Percentiles rank a stretch among this genome's conserved stretches.
phyloP scores from a whole-genome alignment of 2,888 invertebrate genomes.

The Trisateles emortualis region DNA sequence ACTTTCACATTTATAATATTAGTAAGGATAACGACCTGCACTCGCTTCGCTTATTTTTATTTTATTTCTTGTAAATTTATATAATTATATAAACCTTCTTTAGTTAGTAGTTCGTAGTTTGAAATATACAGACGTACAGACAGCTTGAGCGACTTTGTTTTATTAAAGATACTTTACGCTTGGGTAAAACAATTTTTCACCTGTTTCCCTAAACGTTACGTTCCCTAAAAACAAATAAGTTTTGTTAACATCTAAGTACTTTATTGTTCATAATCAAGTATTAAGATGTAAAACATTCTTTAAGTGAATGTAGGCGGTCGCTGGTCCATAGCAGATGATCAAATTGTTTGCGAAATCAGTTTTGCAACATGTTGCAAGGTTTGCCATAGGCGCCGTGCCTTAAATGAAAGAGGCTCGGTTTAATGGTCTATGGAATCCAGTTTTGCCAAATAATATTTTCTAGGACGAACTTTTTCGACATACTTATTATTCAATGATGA shows the following conservation, averaged over 20 bases:
- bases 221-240: too few species aligned
- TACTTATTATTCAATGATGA: neutral
- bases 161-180: too few species aligned
- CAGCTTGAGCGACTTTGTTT: too few species aligned
- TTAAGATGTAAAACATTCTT: constrained; percentile 24
- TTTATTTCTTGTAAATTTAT: too few species aligned
- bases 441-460: constrained; percentile 30
- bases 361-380: constrained; percentile 43
- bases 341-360: constrained; percentile 54
- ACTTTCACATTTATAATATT: too few species aligned
- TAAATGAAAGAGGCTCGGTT: constrained; percentile 9
- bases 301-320: constrained; percentile 49
- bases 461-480: constrained; percentile 17
- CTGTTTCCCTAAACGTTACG: too few species aligned
- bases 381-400: constrained; percentile 14
- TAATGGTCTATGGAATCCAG: constrained; percentile 32
- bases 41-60: too few species aligned
- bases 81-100: too few species aligned
- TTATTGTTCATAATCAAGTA: constrained; percentile 4
- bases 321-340: constrained; percentile 50
- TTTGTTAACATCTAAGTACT: neutral
- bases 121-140: too few species aligned
- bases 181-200: too few species aligned
- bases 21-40: too few species aligned
- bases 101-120: too few species aligned